Conservation (phyloP, 1,140 invertebrate genomes). For the Penaeus japonicus region DNA sequence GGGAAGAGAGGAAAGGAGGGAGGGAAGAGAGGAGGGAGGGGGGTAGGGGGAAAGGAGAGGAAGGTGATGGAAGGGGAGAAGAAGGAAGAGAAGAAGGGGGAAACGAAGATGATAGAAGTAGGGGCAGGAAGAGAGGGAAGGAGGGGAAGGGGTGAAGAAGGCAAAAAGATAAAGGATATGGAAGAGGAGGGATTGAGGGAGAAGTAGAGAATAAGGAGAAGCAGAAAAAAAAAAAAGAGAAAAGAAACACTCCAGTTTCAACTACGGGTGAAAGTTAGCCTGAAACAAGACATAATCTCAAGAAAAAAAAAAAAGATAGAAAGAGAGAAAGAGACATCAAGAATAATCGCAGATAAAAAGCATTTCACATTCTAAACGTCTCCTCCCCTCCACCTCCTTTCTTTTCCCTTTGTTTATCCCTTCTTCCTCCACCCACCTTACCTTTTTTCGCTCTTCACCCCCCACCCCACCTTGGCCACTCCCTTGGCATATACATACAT, state of each 20-base stretch:
- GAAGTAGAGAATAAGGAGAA: neutral
- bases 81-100: neutral
- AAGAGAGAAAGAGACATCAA: slow-evolving; percentile 11
- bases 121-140: neutral
- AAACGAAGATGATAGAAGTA: neutral
- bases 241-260: neutral
- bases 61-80: neutral
- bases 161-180: neutral
- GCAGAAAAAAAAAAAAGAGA: too few relatives aligned
- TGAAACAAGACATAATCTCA: neutral
- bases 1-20: neutral
- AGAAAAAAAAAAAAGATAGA: neutral
- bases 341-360: too few relatives aligned
- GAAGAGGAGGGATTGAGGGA: neutral
- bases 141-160: too few relatives aligned
- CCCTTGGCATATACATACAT: too few relatives aligned
- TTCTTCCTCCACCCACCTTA: too few relatives aligned
- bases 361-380: too few relatives aligned
- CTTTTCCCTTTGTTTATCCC: too few relatives aligned
- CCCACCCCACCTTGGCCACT: too few relatives aligned
- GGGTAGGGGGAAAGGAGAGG: neutral
- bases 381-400: too few relatives aligned
- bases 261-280: neutral
- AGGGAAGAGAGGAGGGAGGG: neutral
- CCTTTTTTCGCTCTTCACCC: too few relatives aligned